Conservation (phyloP, 2,888 invertebrate genomes). For the Neoscelio sp. region DNA sequence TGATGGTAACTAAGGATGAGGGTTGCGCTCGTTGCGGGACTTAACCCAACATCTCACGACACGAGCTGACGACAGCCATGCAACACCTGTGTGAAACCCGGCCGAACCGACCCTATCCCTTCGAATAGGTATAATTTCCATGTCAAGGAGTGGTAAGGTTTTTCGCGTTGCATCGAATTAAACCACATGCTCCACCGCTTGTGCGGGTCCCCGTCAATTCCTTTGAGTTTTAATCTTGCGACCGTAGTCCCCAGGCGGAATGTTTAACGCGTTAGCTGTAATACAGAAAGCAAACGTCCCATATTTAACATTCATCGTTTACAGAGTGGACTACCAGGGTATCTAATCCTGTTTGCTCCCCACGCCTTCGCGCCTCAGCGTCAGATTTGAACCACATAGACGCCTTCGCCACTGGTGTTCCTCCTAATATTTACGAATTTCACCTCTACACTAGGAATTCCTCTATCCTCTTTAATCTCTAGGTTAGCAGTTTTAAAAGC, state of each 20-base stretch:
- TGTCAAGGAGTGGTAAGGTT: conserved; percentile 76
- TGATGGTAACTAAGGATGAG: conserved; percentile 70
- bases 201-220: conserved; percentile 76
- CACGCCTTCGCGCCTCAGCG: conserved; percentile 76
- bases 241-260: conserved; percentile 77
- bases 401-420: conserved; percentile 75
- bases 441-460: conserved; percentile 75
- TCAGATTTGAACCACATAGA: conserved; percentile 71
- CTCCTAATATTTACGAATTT: conserved; percentile 73
- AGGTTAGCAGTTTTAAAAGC: conserved; percentile 71
- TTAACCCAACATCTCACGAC: conserved; percentile 76
- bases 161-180: conserved; percentile 77
- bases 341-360: conserved; percentile 79
- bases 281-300: conserved; percentile 49
- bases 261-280: conserved; percentile 75
- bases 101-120: conserved; percentile 36
- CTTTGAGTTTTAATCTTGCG: conserved; percentile 72
- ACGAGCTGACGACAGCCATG: conserved; percentile 77
- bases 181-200: conserved; percentile 78
- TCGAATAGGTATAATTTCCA: conserved; percentile 29
- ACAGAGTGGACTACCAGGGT: conserved; percentile 78
- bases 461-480: conserved; percentile 69
- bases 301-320: conserved; percentile 74
- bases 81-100: conserved; percentile 67
- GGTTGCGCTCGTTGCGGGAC: conserved; percentile 77